These are phyloP conservation scores for Molanna angustata DNA, from an alignment of 2,888 invertebrate genomes.

Conservation along the genomic window DNA sequence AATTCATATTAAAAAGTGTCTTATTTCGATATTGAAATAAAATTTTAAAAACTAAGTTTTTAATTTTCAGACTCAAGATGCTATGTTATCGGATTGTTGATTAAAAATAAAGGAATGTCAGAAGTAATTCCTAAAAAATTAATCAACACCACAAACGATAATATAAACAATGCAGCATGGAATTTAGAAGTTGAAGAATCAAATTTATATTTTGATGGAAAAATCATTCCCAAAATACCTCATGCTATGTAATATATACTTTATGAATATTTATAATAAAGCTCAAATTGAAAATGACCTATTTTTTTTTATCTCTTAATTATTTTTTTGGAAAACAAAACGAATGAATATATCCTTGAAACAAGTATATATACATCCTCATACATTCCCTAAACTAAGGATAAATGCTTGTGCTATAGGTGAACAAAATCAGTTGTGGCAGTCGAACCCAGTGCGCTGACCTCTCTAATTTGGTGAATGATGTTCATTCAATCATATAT, in stretches of 20 bases:
- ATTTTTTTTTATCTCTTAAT: too few relatives aligned
- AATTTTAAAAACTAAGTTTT: not conserved
- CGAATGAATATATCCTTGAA: too few relatives aligned
- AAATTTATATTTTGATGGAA: constrained; percentile 42
- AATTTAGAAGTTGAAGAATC: constrained; percentile 47
- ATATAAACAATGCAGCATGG: constrained; percentile 45
- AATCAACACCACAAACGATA: constrained; percentile 43
- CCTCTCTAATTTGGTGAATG: not conserved
- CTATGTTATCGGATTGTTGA: constrained; percentile 47
- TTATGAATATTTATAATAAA: too few relatives aligned
- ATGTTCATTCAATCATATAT: too few relatives aligned
- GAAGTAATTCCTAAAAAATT: constrained; percentile 49
- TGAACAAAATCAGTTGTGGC: too few relatives aligned
- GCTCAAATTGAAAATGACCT: too few relatives aligned
- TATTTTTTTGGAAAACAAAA: too few relatives aligned
- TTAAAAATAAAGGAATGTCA: constrained; percentile 47
- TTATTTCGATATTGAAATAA: not conserved
- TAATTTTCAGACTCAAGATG: constrained; percentile 45
- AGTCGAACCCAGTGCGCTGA: too few relatives aligned
- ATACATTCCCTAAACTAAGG: too few relatives aligned
- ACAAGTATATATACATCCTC: too few relatives aligned
- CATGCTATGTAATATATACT: too few relatives aligned
- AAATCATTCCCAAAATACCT: constrained; percentile 38
- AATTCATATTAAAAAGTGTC: not conserved
- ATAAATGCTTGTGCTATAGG: too few relatives aligned